Conservation (phyloP, 2,113 vertebrate species). For the Meleagris gallopavo region DNA sequence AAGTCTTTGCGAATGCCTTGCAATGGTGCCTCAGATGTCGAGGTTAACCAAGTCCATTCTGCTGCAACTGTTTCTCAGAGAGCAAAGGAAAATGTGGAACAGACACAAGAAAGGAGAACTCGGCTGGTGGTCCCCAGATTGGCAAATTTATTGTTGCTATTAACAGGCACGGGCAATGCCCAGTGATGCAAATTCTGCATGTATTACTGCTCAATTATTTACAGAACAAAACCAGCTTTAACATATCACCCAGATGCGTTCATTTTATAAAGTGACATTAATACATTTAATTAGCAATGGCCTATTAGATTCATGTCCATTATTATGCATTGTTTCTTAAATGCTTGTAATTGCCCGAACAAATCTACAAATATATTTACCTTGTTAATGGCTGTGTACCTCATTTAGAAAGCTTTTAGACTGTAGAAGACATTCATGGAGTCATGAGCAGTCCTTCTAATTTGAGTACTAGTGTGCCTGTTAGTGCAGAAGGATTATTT, state of each 20-base stretch:
- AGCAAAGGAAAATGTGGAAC: neutral
- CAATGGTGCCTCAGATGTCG: neutral
- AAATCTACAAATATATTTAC: constrained; percentile 48
- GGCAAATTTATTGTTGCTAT: neutral
- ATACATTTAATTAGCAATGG: constrained; percentile 40
- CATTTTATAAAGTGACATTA: neutral
- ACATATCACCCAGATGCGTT: neutral
- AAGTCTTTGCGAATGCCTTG: neutral
- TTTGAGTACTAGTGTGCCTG: neutral
- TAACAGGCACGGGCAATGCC: neutral
- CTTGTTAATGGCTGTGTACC: neutral
- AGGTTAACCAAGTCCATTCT: constrained; percentile 1
- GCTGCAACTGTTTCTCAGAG: neutral
- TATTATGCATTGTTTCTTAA: constrained; percentile 61
- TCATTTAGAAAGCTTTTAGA: constrained; percentile 44
- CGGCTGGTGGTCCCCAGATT: neutral
- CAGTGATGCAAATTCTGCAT: constrained; percentile 1
- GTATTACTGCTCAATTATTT: neutral
- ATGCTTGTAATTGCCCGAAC: constrained; percentile 60
- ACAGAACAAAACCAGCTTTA: neutral
- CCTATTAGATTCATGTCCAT: constrained; percentile 22
- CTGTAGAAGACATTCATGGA: neutral
- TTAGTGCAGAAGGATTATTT: neutral
- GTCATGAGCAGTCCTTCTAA: neutral
- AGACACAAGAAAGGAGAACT: neutral